Conservation (phyloP, 2,113 vertebrate genomes). For the Cephalopholis sonnerati region DNA sequence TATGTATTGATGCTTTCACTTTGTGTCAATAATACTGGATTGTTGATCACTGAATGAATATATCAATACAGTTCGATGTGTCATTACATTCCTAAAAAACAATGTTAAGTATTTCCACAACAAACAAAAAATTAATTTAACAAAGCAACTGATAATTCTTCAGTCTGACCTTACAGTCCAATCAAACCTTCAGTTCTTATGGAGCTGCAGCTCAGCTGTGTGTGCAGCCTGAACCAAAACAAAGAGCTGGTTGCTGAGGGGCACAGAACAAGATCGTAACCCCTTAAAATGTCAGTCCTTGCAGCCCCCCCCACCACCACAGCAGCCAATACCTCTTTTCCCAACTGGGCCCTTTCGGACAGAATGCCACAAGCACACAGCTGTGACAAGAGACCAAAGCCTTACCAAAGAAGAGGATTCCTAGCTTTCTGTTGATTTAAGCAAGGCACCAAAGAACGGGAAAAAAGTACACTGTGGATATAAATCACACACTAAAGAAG, state of each 20-base stretch:
- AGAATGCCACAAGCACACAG: constrained; percentile 47
- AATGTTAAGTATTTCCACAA: neutral
- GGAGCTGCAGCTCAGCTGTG: constrained; percentile 49
- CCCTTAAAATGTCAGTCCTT: constrained; percentile 70
- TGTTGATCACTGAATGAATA: no score
- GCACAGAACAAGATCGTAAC: constrained; percentile 56
- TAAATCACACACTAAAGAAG: neutral
- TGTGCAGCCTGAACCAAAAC: constrained; percentile 40
- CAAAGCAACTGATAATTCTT: constrained; percentile 8
- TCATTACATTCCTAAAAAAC: neutral
- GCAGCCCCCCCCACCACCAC: constrained; percentile 10
- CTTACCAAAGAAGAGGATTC: constrained; percentile 29
- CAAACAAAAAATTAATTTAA: neutral
- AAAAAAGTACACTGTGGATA: neutral
- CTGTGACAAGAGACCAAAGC: constrained; percentile 33
- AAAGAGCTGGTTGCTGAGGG: constrained; percentile 57
- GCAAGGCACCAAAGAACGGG: neutral
- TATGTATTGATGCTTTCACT: no score
- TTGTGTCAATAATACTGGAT: no score
- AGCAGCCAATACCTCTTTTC: constrained; percentile 10
- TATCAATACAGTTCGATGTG: no score
- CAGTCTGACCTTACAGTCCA: constrained; percentile 18
- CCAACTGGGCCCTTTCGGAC: constrained; percentile 11
- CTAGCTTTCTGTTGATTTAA: constrained; percentile 24
- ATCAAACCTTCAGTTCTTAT: constrained; percentile 13